Base-by-base conservation (phyloP, 2,888 invertebrate species). In the Plusia festucae region DNA sequence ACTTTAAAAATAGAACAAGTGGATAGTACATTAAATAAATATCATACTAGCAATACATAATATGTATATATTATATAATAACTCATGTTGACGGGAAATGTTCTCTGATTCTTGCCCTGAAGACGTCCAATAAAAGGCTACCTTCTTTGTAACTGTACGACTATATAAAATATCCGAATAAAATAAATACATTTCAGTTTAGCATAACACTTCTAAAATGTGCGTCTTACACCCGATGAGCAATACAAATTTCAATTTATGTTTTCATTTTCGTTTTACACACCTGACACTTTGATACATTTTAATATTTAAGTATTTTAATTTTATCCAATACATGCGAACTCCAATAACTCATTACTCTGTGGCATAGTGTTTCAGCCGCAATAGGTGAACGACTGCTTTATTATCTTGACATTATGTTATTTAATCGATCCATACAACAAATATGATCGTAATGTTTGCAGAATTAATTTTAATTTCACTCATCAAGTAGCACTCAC, bases 361-460 rank as follows among this genome's bases (percentile, higher is more conserved):
- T 62, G 69, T 77, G 65, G 74, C 78, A 81, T 82, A 83, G 84
- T 83, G 53, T 55, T 82, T 81, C 82, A 81, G 84, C 81, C 75
- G 76, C 73, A 81, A 72, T 88, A 87, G 91, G 91, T 92, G 91
- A 93, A 93, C 78, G 93, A 90, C 92, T 90, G 79, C 77, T 91
- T 92, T 91, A 93, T 93, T 90, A 88, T 83, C 81, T 84, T 87
- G 89, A 89, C 89, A 89, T 90, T 89, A 88, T 81, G 78, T 85
- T 85, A 88, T 87, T 88, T 87, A 88, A 90, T 89, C 87, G 84
- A 87, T 88, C 80, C 78, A 69, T 63, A 71, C 69, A 75, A 53
- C 66, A 62, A 60, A 61, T 67, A 57, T 57, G 57, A 55, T 65
- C 51, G 65, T 73, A 75, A 72, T 68, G 65, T 71, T 70, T 58